Conservation (phyloP, 1,140 invertebrate species). For the Meloidogyne chitwoodi region DNA sequence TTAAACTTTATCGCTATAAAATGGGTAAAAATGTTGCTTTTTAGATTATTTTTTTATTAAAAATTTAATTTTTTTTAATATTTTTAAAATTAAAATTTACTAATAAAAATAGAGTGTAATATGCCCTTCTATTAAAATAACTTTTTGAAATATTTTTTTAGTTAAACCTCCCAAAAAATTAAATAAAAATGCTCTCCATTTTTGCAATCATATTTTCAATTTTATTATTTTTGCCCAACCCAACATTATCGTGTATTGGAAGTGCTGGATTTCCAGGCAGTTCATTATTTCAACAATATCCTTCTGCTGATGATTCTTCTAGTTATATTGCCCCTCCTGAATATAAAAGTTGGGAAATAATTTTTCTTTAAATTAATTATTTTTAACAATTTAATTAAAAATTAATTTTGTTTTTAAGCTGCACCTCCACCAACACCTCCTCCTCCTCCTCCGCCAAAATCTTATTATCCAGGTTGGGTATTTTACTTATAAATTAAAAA, state of each 20-base stretch:
- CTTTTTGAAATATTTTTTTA: too few species aligned
- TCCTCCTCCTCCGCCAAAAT: conserved; percentile 6
- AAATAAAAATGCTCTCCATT: not conserved
- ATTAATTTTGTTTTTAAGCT: not conserved
- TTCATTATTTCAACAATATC: not conserved
- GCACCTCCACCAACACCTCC: not conserved
- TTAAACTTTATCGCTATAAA: not conserved
- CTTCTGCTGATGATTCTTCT: not conserved
- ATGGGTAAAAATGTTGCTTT: not conserved
- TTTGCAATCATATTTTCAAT: not conserved
- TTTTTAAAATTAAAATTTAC: too few species aligned
- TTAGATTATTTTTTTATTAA: not conserved
- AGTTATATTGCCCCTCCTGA: not conserved
- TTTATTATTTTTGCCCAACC: not conserved
- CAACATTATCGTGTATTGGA: not conserved
- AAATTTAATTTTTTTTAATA: not conserved
- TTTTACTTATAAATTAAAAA: not conserved
- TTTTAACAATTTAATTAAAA: too few species aligned
- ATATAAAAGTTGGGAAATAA: not conserved
- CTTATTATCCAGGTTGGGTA: not conserved
- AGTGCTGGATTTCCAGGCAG: not conserved
- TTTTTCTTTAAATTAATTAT: too few species aligned
- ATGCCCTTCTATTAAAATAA: too few species aligned
- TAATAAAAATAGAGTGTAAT: too few species aligned
- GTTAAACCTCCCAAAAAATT: too few species aligned